Evolutionary conservation across 2,797 vertebrate genomes (phyloP).

Genomic region (Enteromius anoplus): DNA sequence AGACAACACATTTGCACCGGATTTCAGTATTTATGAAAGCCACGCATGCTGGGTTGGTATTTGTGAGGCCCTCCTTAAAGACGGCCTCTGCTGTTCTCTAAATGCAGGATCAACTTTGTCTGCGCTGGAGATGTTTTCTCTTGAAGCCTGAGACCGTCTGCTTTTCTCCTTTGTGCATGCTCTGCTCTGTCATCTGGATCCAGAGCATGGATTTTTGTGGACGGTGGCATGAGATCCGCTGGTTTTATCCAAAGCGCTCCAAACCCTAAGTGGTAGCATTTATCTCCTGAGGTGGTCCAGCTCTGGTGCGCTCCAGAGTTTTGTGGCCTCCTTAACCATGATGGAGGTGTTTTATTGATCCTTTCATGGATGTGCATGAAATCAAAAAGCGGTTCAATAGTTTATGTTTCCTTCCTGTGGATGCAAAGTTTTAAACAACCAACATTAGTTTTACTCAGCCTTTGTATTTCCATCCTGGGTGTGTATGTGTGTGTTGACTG

Average conservation of each 20-base stretch:
- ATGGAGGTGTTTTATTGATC: conserved; percentile 44
- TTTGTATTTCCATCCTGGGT: neutral
- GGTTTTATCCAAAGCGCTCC: conserved; percentile 18
- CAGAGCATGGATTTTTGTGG: conserved; percentile 67
- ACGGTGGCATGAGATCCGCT: conserved; percentile 59
- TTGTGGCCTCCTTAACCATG: conserved; percentile 46
- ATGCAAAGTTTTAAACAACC: conserved; percentile 10
- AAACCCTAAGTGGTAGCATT: conserved; percentile 59
- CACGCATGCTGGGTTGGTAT: conserved; percentile 18
- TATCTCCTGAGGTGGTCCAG: conserved; percentile 72
- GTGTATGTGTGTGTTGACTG: conserved; percentile 37
- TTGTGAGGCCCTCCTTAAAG: conserved; percentile 37
- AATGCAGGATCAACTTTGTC: conserved; percentile 41
- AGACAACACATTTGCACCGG: conserved; percentile 34
- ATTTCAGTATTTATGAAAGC: conserved; percentile 28
- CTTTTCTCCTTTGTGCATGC: conserved; percentile 47
- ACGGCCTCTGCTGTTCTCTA: conserved; percentile 16
- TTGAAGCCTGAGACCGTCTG: conserved; percentile 40
- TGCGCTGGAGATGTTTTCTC: conserved; percentile 34
- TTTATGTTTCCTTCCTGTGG: neutral
- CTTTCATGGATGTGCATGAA: conserved; percentile 19
- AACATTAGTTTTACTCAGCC: neutral
- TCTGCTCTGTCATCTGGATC: conserved; percentile 64
- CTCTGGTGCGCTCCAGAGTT: conserved; percentile 55
- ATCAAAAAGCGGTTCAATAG: conserved; percentile 25